Evolutionary conservation across 2,888 invertebrate genomes (phyloP).

Genomic region (Dryobotodes eremita): DNA sequence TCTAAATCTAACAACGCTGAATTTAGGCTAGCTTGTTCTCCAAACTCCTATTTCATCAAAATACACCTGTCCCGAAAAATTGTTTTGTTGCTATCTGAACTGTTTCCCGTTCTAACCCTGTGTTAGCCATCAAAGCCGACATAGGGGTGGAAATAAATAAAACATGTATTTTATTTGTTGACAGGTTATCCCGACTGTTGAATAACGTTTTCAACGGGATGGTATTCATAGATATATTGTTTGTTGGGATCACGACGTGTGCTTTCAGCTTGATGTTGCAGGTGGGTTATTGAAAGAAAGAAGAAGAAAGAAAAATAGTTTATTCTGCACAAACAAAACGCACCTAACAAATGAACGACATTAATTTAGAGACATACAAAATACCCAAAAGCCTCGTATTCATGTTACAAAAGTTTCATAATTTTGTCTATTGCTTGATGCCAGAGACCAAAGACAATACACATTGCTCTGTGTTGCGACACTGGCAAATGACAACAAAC

Average conservation of each 20-base stretch:
- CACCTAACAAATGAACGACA: no score
- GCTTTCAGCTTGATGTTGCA: slow-evolving; percentile 77
- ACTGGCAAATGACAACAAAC: no score
- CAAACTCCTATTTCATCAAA: slow-evolving; percentile 41
- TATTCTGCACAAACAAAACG: no score
- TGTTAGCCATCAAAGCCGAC: slow-evolving; percentile 47
- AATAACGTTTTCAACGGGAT: slow-evolving; percentile 77
- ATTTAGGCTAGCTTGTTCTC: neutral
- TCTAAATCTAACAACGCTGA: no score
- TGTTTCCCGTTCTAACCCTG: slow-evolving; percentile 38
- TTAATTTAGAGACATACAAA: no score
- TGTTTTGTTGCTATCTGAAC: slow-evolving; percentile 39
- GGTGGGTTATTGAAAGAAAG: no score
- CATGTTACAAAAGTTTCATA: no score
- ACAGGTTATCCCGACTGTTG: slow-evolving; percentile 74
- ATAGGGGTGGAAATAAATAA: slow-evolving; percentile 59
- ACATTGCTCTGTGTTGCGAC: no score
- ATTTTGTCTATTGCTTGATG: no score
- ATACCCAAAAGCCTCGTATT: no score
- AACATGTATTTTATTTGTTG: slow-evolving; percentile 63
- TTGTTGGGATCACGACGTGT: slow-evolving; percentile 76
- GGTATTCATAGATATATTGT: slow-evolving; percentile 77
- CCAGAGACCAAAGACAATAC: no score
- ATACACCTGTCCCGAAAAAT: slow-evolving; percentile 32
- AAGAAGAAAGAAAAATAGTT: no score